These are phyloP conservation scores for Ptychodera flava DNA, from an alignment of 35 echinoderm and acorn worm species.

Conservation along the genomic window DNA sequence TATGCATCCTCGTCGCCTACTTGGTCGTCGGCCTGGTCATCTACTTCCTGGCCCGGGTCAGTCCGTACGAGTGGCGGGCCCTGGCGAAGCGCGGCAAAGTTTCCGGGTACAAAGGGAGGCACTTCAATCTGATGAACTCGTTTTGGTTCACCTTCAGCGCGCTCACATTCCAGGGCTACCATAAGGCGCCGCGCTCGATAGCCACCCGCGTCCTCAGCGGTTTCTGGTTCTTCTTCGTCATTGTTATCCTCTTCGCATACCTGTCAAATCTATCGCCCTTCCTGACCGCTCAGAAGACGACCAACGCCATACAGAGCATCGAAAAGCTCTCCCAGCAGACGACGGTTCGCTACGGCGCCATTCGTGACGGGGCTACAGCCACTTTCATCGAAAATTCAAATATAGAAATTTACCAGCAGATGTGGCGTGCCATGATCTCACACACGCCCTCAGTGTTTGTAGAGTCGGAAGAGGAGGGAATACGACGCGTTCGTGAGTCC, in stretches of 20 bases:
- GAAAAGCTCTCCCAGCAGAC: slow-evolving; percentile 62
- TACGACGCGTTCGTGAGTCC: slow-evolving; percentile 44
- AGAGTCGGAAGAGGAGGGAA: slow-evolving; percentile 41
- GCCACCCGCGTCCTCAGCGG: slow-evolving; percentile 65
- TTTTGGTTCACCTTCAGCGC: slow-evolving; percentile 85
- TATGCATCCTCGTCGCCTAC: slow-evolving; percentile 75
- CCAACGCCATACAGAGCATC: slow-evolving; percentile 46
- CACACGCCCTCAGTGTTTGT: slow-evolving; percentile 57
- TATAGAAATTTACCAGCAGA: slow-evolving; percentile 69
- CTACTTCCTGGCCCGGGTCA: slow-evolving; percentile 71
- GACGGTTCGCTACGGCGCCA: slow-evolving; percentile 65
- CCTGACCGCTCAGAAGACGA: slow-evolving; percentile 72
- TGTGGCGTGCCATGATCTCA: slow-evolving; percentile 70
- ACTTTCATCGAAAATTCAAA: slow-evolving; percentile 76
- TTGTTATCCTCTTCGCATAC: slow-evolving; percentile 95
- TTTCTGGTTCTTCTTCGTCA: slow-evolving; percentile 94
- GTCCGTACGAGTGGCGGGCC: slow-evolving; percentile 91
- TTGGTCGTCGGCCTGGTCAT: slow-evolving; percentile 56
- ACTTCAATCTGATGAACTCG: slow-evolving; percentile 90
- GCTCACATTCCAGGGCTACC: slow-evolving; percentile 87
- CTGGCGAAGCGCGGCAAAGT: slow-evolving; percentile 65
- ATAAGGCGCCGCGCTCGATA: slow-evolving; percentile 73
- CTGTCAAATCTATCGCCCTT: slow-evolving; percentile 82
- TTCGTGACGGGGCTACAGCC: slow-evolving; percentile 72
- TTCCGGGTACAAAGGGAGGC: slow-evolving; percentile 68